phyloP scores from a whole-genome alignment of 2,888 invertebrate genomes.

The Campoletis raptor region DNA sequence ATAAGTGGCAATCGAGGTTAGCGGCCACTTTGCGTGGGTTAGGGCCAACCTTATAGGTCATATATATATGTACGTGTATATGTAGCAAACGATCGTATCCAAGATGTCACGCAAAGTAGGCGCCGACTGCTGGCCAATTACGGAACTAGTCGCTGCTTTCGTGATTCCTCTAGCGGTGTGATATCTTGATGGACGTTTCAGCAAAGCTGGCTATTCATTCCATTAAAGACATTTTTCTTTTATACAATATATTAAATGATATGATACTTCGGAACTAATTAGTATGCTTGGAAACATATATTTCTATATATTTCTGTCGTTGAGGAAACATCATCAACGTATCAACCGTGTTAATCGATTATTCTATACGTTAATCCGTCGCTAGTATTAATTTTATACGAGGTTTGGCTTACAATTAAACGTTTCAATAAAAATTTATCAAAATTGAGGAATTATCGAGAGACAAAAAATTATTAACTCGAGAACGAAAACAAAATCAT shows the following conservation, averaged over 20 bases:
- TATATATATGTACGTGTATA: slow-evolving; percentile 11
- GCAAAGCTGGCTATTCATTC: not conserved
- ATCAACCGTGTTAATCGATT: not conserved
- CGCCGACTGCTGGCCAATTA: slow-evolving; percentile 62
- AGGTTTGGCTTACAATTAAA: not conserved
- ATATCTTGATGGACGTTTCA: slow-evolving; percentile 37
- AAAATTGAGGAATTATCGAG: not conserved
- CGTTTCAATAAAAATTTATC: not conserved
- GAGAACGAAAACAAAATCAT: not conserved
- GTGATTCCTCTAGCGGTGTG: slow-evolving; percentile 35
- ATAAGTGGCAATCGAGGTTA: slow-evolving; percentile 72
- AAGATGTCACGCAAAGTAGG: slow-evolving; percentile 64
- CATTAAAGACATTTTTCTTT: slow-evolving; percentile 10
- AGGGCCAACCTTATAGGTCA: slow-evolving; percentile 42
- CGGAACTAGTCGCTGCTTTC: slow-evolving; percentile 37
- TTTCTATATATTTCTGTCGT: not conserved
- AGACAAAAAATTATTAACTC: not conserved
- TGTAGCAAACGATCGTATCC: slow-evolving; percentile 57
- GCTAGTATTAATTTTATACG: not conserved
- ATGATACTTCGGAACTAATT: slow-evolving; percentile 10
- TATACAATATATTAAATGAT: not conserved
- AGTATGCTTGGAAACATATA: not conserved
- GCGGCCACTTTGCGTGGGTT: slow-evolving; percentile 67
- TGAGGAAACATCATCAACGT: not conserved
- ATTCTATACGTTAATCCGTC: not conserved